These are phyloP conservation scores for Temnothorax nylanderi DNA, from an alignment of 1,140 invertebrate species.

Conservation along the genomic window DNA sequence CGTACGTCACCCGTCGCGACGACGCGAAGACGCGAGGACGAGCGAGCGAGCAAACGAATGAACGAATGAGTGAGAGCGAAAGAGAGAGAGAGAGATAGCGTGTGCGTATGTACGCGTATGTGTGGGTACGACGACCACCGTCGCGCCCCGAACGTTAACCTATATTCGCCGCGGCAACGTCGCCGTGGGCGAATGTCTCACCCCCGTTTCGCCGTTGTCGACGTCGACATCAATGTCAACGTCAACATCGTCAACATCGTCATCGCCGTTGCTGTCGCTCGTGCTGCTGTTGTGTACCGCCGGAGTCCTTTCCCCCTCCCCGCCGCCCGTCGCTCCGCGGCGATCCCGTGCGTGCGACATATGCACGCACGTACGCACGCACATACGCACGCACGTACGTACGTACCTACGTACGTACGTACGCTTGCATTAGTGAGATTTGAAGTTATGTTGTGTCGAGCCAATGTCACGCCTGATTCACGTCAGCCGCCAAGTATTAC, in stretches of 20 bases:
- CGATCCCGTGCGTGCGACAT: background rate
- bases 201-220: conserved; percentile 43
- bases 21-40: conserved; percentile 26
- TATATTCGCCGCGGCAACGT: conserved; percentile 66
- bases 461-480: conserved; percentile 79
- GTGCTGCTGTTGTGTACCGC: conserved; percentile 68
- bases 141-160: conserved; percentile 64
- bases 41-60: background rate
- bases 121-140: background rate
- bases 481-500: conserved; percentile 71
- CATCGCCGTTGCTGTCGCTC: conserved; percentile 25
- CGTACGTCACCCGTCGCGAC: conserved; percentile 39
- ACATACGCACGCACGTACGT: conserved; percentile 24
- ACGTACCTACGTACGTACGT: conserved; percentile 19
- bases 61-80: background rate
- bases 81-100: background rate
- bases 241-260: conserved; percentile 42
- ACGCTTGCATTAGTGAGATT: conserved; percentile 66
- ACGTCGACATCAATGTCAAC: conserved; percentile 24
- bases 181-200: conserved; percentile 55
- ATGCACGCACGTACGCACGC: background rate
- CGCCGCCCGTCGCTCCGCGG: background rate
- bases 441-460: conserved; percentile 76
- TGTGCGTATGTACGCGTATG: background rate
- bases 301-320: conserved; percentile 24